Base-by-base conservation (phyloP, 2,113 vertebrate genomes). In the Callionymus lyra region DNA sequence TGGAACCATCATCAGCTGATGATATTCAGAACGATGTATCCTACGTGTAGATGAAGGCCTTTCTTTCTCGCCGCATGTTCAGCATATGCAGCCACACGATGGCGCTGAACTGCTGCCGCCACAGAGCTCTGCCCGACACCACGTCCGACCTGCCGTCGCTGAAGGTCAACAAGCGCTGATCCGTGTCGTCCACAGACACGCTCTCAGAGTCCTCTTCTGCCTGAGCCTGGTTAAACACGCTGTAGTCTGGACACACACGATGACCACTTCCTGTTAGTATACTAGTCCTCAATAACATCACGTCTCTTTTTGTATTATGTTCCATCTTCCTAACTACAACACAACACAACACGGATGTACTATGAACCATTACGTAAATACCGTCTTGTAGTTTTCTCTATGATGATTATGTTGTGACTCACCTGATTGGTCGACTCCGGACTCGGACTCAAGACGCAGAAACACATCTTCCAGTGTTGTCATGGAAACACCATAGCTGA, bases 401-500 rank as follows among this genome's bases (percentile, higher is more conserved):
- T 2, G 34, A 27, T 27, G 21, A 27, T 27, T 8, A 27, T n/a
- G n/a, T n/a, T n/a, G 21, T 27, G 16, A 16, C 60, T 67, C 67
- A 97, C 95, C 95, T 69, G 92, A 85, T 84, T 92, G 90, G 60
- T 98, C 92, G 32, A 93, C 90, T 74, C 97, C 94, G 15, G 90
- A 85, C 73, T 97, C 93, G 0, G 90, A 87, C 68, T 98, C 94
- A 55, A 99, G 68, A 49, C 91, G 93, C 52, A 98, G 86, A 50
- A 96, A 99, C 13, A 99, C 95, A 43, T 99, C 95, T 75, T 98
- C 93, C 81, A 99, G 80, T 0, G 94, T 97, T 0, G 94, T 97
- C 91, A 98, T 95, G 64, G 95, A 97, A 70, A 99, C 94, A 0
- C 95, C 95, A 0, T 98, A 97, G 72, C 90, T 93, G 74, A 84